phyloP scores from a whole-genome alignment of 2,113 vertebrate genomes.

The Catharus bicknelli region DNA sequence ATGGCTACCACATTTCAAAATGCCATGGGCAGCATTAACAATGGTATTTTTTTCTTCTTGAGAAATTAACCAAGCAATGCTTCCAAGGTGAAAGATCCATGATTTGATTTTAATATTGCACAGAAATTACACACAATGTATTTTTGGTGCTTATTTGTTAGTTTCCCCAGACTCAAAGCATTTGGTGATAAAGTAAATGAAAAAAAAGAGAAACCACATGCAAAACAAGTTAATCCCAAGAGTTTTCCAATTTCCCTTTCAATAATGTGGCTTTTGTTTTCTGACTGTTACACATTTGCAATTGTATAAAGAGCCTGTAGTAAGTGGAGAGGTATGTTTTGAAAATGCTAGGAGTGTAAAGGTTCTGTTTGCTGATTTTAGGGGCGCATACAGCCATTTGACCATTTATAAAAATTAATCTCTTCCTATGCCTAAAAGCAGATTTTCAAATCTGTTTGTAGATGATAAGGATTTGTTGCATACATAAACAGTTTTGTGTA shows the following conservation, averaged over 20 bases:
- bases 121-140: background rate
- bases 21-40: background rate
- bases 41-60: background rate
- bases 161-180: background rate
- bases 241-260: background rate
- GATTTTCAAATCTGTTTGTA: conserved; percentile 3
- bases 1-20: background rate
- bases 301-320: background rate
- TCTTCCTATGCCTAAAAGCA: background rate
- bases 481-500: background rate
- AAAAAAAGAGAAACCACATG: too few relatives aligned
- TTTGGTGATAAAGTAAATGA: background rate
- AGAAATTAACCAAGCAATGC: background rate
- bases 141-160: background rate
- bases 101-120: background rate
- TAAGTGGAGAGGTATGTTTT: background rate
- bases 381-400: background rate
- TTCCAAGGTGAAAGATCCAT: background rate
- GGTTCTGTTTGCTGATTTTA: background rate
- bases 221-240: background rate
- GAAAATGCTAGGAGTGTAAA: background rate
- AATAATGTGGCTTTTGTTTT: background rate
- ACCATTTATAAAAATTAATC: background rate
- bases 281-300: background rate
- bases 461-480: conserved; percentile 6